Percentiles rank a stretch among this genome's conserved stretches.
phyloP scores from a whole-genome alignment of 2,797 vertebrate genomes.

The Sebastes cheni region DNA sequence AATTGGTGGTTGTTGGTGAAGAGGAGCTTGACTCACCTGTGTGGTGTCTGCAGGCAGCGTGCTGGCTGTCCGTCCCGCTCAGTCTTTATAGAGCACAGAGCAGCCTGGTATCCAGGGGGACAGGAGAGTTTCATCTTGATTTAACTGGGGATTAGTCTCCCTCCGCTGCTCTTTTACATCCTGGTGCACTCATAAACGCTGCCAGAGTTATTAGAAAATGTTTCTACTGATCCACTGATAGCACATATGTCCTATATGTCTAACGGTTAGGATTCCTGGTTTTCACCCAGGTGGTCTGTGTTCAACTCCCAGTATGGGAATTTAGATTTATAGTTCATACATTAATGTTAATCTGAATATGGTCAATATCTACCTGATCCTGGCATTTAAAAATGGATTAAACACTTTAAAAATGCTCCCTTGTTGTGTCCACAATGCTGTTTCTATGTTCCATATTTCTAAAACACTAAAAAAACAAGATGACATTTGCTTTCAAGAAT shows the following conservation, averaged over 20 bases:
- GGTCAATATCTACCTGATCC: no score
- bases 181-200: not conserved
- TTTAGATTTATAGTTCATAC: not conserved
- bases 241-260: not conserved
- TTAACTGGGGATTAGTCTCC: not conserved
- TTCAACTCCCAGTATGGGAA: conserved; percentile 38
- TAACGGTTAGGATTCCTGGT: conserved; percentile 39
- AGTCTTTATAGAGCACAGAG: conserved; percentile 39
- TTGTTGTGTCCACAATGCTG: not conserved
- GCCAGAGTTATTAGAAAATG: no score
- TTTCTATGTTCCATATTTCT: not conserved
- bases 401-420: no score
- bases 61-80: not conserved
- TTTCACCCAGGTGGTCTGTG: conserved; percentile 39
- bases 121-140: not conserved
- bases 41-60: conserved; percentile 9
- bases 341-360: not conserved
- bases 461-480: not conserved
- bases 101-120: conserved; percentile 18
- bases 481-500: not conserved
- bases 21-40: conserved; percentile 20
- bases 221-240: not conserved
- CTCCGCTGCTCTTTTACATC: not conserved
- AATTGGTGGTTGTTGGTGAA: not conserved
- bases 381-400: no score